Evolutionary conservation across 2,113 vertebrate genomes (phyloP).

Genomic region (Piliocolobus tephrosceles): DNA sequence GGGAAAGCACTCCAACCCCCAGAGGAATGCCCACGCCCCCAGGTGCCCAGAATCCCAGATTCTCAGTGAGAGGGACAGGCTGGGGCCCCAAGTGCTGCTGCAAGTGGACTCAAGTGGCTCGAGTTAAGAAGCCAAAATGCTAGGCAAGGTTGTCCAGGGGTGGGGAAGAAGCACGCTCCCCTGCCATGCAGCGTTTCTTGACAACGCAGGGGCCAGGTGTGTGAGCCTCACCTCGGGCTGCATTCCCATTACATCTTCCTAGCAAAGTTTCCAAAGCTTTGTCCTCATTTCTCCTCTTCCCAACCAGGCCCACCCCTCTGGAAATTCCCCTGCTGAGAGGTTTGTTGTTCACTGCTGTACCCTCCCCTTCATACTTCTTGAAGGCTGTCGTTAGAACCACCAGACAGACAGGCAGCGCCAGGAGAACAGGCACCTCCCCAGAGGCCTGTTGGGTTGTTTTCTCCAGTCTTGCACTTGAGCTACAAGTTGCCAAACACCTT

Average conservation of each 20-base stretch:
- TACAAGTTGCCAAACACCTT: neutral
- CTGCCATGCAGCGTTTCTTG: neutral
- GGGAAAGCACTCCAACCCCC: neutral
- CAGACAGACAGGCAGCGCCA: neutral
- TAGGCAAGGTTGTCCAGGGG: rapidly evolving
- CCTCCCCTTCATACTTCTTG: neutral
- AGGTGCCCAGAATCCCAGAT: neutral
- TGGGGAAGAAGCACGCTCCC: rapidly evolving
- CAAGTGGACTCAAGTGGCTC: too few relatives aligned
- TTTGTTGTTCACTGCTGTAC: neutral
- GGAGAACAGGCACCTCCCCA: rapidly evolving
- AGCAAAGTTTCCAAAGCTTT: neutral
- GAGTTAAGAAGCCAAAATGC: neutral
- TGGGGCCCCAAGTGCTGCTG: too few relatives aligned
- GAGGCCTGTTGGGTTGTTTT: neutral
- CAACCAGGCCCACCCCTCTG: neutral
- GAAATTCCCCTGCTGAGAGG: neutral
- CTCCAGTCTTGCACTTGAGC: neutral
- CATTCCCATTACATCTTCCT: neutral
- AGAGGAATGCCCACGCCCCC: neutral
- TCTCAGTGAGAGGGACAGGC: neutral
- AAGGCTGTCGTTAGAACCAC: neutral
- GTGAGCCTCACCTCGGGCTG: neutral
- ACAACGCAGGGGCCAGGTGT: neutral
- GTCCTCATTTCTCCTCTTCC: neutral